Evolutionary conservation across 2,797 vertebrate species (phyloP).

Genomic region (Liparis tanakae): DNA sequence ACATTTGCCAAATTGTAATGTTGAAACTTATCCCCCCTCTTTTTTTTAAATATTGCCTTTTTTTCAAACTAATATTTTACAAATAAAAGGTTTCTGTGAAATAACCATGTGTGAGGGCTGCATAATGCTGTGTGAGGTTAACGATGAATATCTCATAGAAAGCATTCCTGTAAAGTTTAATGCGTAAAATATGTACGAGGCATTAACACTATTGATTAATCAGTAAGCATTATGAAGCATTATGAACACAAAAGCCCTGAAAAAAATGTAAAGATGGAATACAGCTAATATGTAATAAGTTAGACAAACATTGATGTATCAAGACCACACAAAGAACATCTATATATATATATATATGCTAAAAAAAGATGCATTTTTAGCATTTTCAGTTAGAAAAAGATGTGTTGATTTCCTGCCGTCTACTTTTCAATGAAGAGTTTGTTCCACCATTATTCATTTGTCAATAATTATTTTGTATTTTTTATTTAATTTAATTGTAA

Average conservation of each 20-base stretch:
- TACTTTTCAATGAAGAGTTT: too few relatives aligned
- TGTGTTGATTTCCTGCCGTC: too few relatives aligned
- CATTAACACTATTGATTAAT: background rate
- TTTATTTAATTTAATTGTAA: too few relatives aligned
- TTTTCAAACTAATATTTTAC: background rate
- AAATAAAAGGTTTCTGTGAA: background rate
- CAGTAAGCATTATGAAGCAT: background rate
- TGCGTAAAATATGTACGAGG: too few relatives aligned
- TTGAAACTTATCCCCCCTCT: background rate
- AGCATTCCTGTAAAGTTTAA: background rate
- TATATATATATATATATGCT: too few relatives aligned
- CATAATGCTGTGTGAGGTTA: background rate
- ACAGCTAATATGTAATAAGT: background rate
- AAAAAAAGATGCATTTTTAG: too few relatives aligned
- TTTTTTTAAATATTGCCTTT: background rate
- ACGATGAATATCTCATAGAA: background rate
- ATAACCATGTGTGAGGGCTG: background rate
- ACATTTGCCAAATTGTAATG: background rate
- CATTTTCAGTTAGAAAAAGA: too few relatives aligned
- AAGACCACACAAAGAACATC: background rate
- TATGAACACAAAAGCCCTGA: too few relatives aligned
- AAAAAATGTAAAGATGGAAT: background rate
- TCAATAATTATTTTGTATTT: too few relatives aligned
- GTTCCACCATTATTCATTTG: too few relatives aligned
- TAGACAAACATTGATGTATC: background rate